These are phyloP conservation scores for Petromus typicus DNA, from an alignment of 2,113 vertebrate species.

Conservation along the genomic window DNA sequence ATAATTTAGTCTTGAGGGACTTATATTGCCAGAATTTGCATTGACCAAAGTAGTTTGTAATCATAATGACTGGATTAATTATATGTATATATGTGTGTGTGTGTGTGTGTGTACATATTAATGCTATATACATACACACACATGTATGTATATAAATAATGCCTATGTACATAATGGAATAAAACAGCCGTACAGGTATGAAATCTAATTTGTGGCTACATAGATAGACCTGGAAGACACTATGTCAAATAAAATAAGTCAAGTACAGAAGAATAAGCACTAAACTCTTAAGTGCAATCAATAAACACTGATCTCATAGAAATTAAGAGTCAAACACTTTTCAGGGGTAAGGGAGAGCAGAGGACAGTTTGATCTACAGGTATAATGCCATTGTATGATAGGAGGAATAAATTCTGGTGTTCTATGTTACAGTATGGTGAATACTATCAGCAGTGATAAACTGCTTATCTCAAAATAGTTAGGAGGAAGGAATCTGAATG, in stretches of 20 bases:
- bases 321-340: background rate
- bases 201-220: background rate
- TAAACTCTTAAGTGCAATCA: background rate
- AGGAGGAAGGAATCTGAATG: background rate
- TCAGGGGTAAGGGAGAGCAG: background rate
- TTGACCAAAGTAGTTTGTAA: background rate
- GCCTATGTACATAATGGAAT: background rate
- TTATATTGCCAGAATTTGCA: background rate
- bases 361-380: background rate
- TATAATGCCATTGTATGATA: background rate
- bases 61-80: background rate
- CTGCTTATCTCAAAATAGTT: background rate
- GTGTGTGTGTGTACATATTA: too few relatives aligned
- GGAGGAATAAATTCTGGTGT: background rate
- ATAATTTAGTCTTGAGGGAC: background rate
- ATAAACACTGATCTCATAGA: background rate
- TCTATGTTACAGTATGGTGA: background rate
- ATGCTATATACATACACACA: too few relatives aligned
- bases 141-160: too few relatives aligned
- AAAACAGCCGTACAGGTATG: background rate
- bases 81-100: background rate
- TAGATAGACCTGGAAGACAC: background rate
- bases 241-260: background rate
- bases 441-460: background rate
- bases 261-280: background rate